Percentiles rank a stretch among this genome's conserved stretches.
These are phyloP conservation scores for Spea hammondii DNA, from an alignment of 2,797 vertebrate genomes.

Conservation along the genomic window DNA sequence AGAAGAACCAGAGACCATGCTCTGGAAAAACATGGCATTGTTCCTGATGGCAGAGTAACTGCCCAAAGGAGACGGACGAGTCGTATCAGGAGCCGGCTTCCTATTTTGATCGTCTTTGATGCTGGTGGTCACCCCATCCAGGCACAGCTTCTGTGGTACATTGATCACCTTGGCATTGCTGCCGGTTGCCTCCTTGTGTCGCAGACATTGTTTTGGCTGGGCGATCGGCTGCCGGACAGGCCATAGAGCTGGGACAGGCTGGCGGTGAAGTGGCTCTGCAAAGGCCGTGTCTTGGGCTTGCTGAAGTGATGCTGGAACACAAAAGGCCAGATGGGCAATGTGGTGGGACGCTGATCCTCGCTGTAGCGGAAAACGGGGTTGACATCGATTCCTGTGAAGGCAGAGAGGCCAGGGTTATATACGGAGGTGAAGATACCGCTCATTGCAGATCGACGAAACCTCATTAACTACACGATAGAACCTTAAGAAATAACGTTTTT, in stretches of 20 bases:
- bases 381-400: too few species aligned
- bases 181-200: constrained; percentile 8
- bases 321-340: too few species aligned
- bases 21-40: constrained; percentile 71
- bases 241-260: constrained; percentile 80
- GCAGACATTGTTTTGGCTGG: constrained; percentile 60
- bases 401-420: too few species aligned
- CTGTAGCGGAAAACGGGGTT: too few species aligned
- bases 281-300: constrained; percentile 77
- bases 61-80: constrained; percentile 86
- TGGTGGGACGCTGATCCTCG: too few species aligned
- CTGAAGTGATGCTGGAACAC: constrained; percentile 77
- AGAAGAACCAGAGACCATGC: constrained; percentile 77
- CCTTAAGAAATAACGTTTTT: too few species aligned
- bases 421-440: too few species aligned
- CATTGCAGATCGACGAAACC: too few species aligned
- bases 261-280: constrained; percentile 76
- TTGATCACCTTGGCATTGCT: constrained; percentile 12
- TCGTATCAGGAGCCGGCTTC: constrained; percentile 71
- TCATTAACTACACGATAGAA: too few species aligned
- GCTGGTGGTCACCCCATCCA: constrained; percentile 52
- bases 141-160: constrained; percentile 49
- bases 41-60: constrained; percentile 88
- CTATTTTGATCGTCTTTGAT: constrained; percentile 51
- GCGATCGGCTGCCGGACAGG: constrained; percentile 67